Evolutionary conservation across 1,140 invertebrate species (phyloP).

Genomic region (Laodelphax striatellus): DNA sequence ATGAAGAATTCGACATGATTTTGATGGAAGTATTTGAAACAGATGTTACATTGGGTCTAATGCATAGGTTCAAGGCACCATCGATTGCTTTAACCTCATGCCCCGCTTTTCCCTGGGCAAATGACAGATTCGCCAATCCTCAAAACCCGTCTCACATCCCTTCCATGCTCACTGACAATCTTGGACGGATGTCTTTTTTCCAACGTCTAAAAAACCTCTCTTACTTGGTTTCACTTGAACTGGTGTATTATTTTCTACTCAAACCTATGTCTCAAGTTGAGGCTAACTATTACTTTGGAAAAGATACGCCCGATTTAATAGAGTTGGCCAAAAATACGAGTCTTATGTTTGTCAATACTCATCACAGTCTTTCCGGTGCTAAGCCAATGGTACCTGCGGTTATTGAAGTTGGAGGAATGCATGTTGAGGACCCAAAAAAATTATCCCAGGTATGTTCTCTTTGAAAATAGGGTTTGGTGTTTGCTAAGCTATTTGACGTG

Average conservation of each 20-base stretch:
- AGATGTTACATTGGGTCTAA: conserved; percentile 22
- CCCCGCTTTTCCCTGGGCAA: conserved; percentile 45
- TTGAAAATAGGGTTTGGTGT: neutral
- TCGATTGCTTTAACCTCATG: conserved; percentile 43
- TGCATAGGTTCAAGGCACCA: conserved; percentile 31
- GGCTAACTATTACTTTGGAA: conserved; percentile 17
- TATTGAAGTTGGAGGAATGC: conserved; percentile 54
- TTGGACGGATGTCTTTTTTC: conserved; percentile 16
- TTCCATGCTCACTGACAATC: conserved; percentile 5
- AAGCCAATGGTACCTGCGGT: conserved; percentile 44
- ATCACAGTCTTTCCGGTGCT: conserved; percentile 44
- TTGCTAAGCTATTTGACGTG: neutral
- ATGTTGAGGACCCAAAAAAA: conserved; percentile 41
- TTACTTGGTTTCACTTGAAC: neutral
- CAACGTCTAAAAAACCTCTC: conserved; percentile 16
- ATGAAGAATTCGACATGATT: conserved; percentile 18
- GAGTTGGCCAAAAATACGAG: conserved; percentile 43
- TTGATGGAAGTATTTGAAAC: conserved; percentile 20
- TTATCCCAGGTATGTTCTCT: conserved; percentile 35
- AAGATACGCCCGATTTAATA: conserved; percentile 32
- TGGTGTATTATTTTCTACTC: conserved; percentile 4
- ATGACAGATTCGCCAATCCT: conserved; percentile 28
- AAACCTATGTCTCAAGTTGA: conserved; percentile 8
- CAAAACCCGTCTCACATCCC: conserved; percentile 20
- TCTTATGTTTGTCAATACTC: conserved; percentile 50